Conservation (phyloP, 2,113 vertebrate genomes). For the Actinemys pallida region DNA sequence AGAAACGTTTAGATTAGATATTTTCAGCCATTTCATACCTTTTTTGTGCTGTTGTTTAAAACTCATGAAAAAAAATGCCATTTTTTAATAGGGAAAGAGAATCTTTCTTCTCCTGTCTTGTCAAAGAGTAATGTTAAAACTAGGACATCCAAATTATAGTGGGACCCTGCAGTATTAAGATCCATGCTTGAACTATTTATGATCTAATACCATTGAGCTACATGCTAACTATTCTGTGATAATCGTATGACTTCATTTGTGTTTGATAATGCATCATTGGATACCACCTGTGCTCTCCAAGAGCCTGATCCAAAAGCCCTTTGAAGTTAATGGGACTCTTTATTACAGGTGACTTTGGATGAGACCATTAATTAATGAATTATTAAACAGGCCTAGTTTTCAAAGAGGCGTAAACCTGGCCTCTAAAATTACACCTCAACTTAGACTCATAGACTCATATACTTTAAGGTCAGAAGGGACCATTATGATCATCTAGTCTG, state of each 20-base stretch:
- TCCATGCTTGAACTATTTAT: neutral
- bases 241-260: neutral
- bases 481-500: too few relatives aligned
- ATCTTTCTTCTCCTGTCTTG: neutral
- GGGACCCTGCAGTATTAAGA: neutral
- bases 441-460: too few relatives aligned
- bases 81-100: neutral
- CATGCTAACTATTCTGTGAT: neutral
- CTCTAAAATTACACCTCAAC: neutral
- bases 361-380: neutral
- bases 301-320: neutral
- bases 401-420: neutral
- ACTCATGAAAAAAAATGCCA: neutral
- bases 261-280: neutral
- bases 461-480: too few relatives aligned
- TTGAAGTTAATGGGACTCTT: neutral
- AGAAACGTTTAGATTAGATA: neutral
- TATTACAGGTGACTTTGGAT: neutral
- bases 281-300: neutral
- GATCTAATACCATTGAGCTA: neutral
- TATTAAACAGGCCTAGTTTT: neutral
- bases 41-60: neutral
- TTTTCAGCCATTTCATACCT: neutral
- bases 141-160: neutral
- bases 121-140: neutral